Base-by-base conservation (phyloP, 2,797 vertebrate genomes). In the Silurus aristotelis region DNA sequence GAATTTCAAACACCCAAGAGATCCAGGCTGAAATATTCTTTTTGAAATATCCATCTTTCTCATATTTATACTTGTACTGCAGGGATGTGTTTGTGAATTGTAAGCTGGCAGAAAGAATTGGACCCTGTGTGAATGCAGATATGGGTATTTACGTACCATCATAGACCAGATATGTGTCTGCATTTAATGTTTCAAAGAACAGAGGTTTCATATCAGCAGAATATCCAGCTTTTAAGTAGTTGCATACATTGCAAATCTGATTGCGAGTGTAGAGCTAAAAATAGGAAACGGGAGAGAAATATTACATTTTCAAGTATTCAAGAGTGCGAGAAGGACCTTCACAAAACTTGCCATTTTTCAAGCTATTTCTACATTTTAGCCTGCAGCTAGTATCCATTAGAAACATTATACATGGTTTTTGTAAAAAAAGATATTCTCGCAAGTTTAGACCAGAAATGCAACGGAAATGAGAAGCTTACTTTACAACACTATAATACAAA, bases 181-280 rank as follows among this genome's bases (percentile, higher is more conserved):
- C 20, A 17, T 48, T 64, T 64, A 17, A 63, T 48, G 60, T 43
- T 63, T 20, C 13, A n/a, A 78, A 38, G 5, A 19, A 78, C 72
- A 55, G 22, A 56, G 73, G 55, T 31, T 64, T 14, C 20, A 70
- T 82, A 72, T 77, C 63, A 60, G 56, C 81, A 63, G 58, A 83
- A 86, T 58, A 43, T 58, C 46, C 46, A 31, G 70, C 83, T 86
- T 88, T 73, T 68, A 83, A 84, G 71, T 79, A 67, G 10, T 81
- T 77, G 43, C 10, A 15, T 83, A 77, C 55, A 31, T 77, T 77
- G 60, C 15, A 61, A 77, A 77, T 58, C 48, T 58, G 48, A 84
- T 48, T 46, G 17, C n/a, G 43, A 79, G 55, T 58, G 20, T 66
- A 56, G 25, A 17, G 38, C 38, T 71, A 78, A 70, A 67, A 20